Evolutionary conservation across 2,113 vertebrate species (phyloP).

Genomic region (Miniopterus natalensis): DNA sequence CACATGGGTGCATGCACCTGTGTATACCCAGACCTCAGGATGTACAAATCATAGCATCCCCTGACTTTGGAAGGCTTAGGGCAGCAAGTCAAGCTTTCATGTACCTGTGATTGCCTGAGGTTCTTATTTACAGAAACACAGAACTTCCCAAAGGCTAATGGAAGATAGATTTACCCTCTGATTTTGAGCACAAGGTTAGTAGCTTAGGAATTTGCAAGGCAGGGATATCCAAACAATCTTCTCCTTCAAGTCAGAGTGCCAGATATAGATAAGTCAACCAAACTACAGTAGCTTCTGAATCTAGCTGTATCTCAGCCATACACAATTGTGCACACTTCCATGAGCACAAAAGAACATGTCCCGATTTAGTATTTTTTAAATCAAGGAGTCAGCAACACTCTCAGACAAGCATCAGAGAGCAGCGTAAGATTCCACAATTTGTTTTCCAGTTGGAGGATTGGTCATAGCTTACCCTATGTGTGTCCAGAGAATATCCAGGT

Average conservation of each 20-base stretch:
- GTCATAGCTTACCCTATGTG: background rate
- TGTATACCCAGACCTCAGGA: background rate
- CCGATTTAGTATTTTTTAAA: background rate
- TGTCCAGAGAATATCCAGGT: background rate
- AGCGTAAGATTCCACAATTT: background rate
- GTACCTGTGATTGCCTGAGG: background rate
- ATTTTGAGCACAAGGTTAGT: background rate
- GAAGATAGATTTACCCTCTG: background rate
- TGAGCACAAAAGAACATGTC: background rate
- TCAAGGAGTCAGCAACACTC: background rate
- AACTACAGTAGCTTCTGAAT: background rate
- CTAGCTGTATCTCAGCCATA: background rate
- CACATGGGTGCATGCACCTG: background rate
- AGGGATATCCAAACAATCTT: background rate
- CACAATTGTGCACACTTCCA: background rate
- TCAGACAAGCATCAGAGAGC: background rate
- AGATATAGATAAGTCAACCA: background rate
- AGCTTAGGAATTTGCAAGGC: conserved; percentile 9
- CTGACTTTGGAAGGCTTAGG: background rate
- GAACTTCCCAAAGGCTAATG: background rate
- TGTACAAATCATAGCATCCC: background rate
- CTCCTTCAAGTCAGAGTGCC: background rate
- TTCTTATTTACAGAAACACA: background rate
- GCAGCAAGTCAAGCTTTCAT: background rate
- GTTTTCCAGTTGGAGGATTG: background rate